Conservation (phyloP, 2,797 vertebrate species). For the Apodemus agrarius region DNA sequence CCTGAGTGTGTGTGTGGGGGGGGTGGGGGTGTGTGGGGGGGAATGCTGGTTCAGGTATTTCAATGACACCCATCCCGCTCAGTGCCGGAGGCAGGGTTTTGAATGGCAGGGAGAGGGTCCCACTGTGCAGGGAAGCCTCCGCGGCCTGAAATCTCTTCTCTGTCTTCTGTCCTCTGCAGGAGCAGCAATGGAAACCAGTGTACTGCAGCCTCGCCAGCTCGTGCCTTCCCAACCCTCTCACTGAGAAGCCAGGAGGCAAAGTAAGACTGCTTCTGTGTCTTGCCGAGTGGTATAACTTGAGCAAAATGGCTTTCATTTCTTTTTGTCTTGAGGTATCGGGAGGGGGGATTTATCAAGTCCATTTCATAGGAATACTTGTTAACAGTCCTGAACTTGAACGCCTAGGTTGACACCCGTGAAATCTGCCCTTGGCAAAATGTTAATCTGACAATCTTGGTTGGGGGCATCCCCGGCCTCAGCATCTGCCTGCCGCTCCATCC, state of each 20-base stretch:
- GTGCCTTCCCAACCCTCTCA: slow-evolving; percentile 60
- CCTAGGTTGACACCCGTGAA: neutral
- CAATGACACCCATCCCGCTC: neutral
- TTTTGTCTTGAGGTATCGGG: slow-evolving; percentile 21
- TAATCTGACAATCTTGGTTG: neutral
- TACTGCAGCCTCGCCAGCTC: neutral
- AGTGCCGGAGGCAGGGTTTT: slow-evolving; percentile 23
- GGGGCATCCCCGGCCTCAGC: neutral
- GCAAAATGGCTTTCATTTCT: neutral
- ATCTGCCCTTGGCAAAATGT: neutral
- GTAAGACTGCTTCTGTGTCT: slow-evolving; percentile 63
- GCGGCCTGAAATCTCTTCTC: slow-evolving; percentile 37
- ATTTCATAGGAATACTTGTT: neutral
- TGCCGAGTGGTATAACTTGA: neutral
- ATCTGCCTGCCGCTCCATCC: neutral
- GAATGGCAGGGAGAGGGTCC: neutral
- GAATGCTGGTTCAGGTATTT: slow-evolving; percentile 31
- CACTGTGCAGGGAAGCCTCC: neutral
- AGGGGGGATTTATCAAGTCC: neutral
- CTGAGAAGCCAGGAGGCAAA: slow-evolving; percentile 70
- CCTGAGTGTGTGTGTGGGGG: neutral
- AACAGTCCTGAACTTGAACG: neutral
- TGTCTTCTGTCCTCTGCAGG: slow-evolving; percentile 53
- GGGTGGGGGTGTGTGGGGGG: too few species aligned
- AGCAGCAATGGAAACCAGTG: slow-evolving; percentile 65